Evolutionary conservation across 2,797 vertebrate species (phyloP).

Genomic region (Sebastolobus altivelis): DNA sequence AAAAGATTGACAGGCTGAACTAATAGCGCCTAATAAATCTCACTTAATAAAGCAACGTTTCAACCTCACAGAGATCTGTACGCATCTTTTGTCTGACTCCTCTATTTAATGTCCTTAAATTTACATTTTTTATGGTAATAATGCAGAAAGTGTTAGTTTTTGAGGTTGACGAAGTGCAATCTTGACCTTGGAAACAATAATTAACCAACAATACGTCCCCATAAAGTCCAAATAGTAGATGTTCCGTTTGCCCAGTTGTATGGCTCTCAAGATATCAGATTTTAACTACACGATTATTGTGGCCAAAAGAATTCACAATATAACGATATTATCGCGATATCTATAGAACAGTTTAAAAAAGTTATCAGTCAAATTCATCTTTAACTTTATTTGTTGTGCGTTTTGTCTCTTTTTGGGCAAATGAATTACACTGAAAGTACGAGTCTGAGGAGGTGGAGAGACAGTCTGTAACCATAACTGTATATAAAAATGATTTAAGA

Average conservation of each 20-base stretch:
- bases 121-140: not conserved
- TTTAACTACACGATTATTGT: too few species aligned
- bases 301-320: too few species aligned
- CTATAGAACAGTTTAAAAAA: too few species aligned
- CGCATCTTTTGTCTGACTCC: not conserved
- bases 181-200: not conserved
- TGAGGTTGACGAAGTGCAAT: not conserved
- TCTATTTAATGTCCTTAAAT: not conserved
- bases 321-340: fast-evolving
- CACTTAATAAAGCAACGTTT: not conserved
- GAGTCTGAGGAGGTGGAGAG: too few species aligned
- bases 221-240: not conserved
- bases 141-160: not conserved
- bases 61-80: not conserved
- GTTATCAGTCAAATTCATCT: too few species aligned
- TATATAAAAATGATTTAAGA: too few species aligned
- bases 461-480: too few species aligned
- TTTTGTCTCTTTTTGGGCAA: too few species aligned
- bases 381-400: too few species aligned
- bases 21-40: not conserved
- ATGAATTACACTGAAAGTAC: too few species aligned
- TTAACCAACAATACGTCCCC: not conserved
- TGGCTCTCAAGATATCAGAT: fast-evolving
- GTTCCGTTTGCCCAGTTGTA: too few species aligned
- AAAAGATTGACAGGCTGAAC: not conserved